Base-by-base conservation (phyloP, 2,888 invertebrate species). In the Nymphalis urticae region DNA sequence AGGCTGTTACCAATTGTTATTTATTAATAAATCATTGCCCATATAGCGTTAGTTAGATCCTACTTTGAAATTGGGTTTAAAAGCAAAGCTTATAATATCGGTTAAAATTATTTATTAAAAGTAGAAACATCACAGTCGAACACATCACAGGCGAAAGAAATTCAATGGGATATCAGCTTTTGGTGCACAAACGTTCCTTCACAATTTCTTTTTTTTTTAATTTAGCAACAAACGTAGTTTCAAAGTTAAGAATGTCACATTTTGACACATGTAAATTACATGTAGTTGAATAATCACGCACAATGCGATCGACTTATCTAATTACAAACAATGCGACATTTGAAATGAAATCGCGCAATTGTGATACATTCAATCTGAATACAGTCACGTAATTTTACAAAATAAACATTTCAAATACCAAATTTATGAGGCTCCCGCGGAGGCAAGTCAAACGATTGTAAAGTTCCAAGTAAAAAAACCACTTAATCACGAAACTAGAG, bases 361-460 rank as follows among this genome's bases (percentile, higher is more conserved):
- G 27, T 56, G 47, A 47, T 27, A 36, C n/a, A 53, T 53, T 13
- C 17, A 27, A 54, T 60, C 32, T 48, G 64, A 62, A 63, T 60
- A 70, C 64, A 64, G 66, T 50, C 54, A 67, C 24, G 36, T 64
- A 51, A 48, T 56, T 36, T 48, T 56, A 67, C 24, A 61, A 61
- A 42, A 65, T 50, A 64, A 64, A 64, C 64, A 58, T 21, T 62
- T 50, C 67, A 67, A n/a, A 66, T 53, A 59, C 48, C 16, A 48
- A 62, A 66, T 32, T 58, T 32, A 54, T 59, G 42, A 24, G 81
- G 75, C 86, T 83, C 87, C 87, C 85, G 84, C 83, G 69, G 79
- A 74, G 86, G 70, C 73, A 69, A 66, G 71, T 75, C 77, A 24
- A 13, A 48, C 10, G 13, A 27, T 36, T 56, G 42, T 42, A 64